A percentile compares a stretch with the other conserved stretches of the same genome.
phyloP scores from a whole-genome alignment of 1,140 invertebrate species.

The Listronotus bonariensis region DNA sequence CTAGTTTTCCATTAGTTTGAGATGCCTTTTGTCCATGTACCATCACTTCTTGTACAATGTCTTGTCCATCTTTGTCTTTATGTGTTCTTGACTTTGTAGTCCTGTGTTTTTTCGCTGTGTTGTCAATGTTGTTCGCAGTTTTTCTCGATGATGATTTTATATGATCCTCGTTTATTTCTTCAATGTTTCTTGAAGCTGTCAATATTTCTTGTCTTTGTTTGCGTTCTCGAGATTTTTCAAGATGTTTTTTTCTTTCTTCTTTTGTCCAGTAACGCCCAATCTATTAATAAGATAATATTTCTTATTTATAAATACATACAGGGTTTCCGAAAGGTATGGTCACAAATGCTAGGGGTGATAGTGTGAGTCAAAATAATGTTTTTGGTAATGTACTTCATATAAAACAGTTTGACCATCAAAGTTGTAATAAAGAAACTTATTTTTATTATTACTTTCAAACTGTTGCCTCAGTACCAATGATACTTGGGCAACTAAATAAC shows the following conservation, averaged over 20 bases:
- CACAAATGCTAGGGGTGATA: too few species aligned
- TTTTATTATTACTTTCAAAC: too few species aligned
- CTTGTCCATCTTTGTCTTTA: slow-evolving; percentile 55
- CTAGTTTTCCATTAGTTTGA: slow-evolving; percentile 57
- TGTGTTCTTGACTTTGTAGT: slow-evolving; percentile 51
- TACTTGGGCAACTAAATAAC: too few species aligned
- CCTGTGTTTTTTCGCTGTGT: slow-evolving; percentile 56
- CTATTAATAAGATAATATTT: slow-evolving; percentile 46
- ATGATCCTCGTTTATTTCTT: slow-evolving; percentile 42
- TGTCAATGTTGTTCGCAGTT: slow-evolving; percentile 52
- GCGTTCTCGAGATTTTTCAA: slow-evolving; percentile 71
- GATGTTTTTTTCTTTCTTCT: slow-evolving; percentile 76
- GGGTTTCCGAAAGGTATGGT: too few species aligned
- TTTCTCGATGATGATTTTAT: slow-evolving; percentile 46
- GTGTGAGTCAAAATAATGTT: too few species aligned
- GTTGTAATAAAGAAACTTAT: too few species aligned
- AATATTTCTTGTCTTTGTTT: slow-evolving; percentile 62
- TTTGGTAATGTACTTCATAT: too few species aligned
- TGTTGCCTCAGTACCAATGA: too few species aligned
- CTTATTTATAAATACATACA: too few species aligned
- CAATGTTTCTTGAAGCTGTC: slow-evolving; percentile 43
- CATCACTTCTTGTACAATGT: slow-evolving; percentile 59
- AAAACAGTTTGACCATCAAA: too few species aligned
- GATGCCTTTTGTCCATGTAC: slow-evolving; percentile 57
- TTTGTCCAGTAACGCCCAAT: slow-evolving; percentile 80